Percentiles rank a stretch among this genome's conserved stretches.
These are phyloP conservation scores for Conus canariensis DNA, from an alignment of 2,888 invertebrate genomes.

Conservation along the genomic window DNA sequence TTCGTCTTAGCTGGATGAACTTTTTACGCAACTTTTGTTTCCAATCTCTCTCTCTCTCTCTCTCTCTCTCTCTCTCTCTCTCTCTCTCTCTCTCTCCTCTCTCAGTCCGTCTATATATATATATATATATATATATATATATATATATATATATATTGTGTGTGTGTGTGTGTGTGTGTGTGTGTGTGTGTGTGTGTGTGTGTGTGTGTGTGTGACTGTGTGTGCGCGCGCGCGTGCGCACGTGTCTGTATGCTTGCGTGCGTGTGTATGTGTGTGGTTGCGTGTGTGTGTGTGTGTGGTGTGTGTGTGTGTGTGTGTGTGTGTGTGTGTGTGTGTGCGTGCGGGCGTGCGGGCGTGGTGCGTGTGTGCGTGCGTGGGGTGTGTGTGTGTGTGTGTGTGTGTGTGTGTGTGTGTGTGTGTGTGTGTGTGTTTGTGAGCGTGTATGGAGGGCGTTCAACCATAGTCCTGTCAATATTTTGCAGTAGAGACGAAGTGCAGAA, in stretches of 20 bases:
- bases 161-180: too few species aligned
- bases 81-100: too few species aligned
- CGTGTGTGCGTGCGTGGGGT: neutral
- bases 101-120: too few species aligned
- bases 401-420: slow-evolving; percentile 13
- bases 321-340: neutral
- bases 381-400: slow-evolving; percentile 6
- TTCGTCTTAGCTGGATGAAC: too few species aligned
- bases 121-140: too few species aligned
- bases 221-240: neutral
- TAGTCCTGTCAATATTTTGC: too few species aligned
- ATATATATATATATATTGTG: too few species aligned
- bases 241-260: neutral
- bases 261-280: neutral
- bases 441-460: neutral
- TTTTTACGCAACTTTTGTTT: too few species aligned
- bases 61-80: too few species aligned
- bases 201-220: neutral
- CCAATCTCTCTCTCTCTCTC: too few species aligned
- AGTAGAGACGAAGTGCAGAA: too few species aligned
- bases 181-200: too few species aligned
- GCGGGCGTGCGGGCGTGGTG: neutral
- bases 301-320: neutral
- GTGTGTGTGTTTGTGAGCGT: neutral
- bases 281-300: neutral